These are phyloP conservation scores for Saguinus midas DNA, from an alignment of 2,113 vertebrate species.

Conservation along the genomic window DNA sequence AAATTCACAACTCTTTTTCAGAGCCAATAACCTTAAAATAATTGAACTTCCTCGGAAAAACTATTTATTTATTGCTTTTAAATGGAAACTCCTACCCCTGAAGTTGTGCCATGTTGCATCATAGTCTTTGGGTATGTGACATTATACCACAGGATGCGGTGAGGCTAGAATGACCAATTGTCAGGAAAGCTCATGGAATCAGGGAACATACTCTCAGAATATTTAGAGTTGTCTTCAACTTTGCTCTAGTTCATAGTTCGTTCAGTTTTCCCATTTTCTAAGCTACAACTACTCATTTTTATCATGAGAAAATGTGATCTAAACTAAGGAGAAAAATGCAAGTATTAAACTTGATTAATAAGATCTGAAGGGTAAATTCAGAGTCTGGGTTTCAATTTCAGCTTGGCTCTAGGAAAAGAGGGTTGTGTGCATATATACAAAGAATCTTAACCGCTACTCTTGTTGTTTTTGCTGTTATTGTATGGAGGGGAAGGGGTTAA, in stretches of 20 bases:
- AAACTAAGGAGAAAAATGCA: slow-evolving; percentile 42
- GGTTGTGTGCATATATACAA: neutral
- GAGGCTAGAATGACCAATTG: neutral
- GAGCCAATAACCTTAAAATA: neutral
- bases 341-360: slow-evolving; percentile 27
- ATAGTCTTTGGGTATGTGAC: neutral
- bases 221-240: slow-evolving; percentile 59
- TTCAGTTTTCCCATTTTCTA: slow-evolving; percentile 49
- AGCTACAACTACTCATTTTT: slow-evolving; percentile 58
- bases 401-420: neutral
- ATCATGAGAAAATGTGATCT: slow-evolving; percentile 48
- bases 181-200: slow-evolving; percentile 52
- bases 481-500: neutral
- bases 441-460: neutral
- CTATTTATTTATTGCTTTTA: neutral
- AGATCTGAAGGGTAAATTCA: neutral
- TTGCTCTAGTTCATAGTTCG: slow-evolving; percentile 58
- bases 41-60: neutral
- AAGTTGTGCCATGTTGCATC: neutral
- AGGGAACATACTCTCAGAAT: slow-evolving; percentile 41
- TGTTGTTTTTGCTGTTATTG: neutral
- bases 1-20: neutral
- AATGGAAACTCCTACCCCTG: neutral
- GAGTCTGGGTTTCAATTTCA: neutral
- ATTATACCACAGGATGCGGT: neutral